Conservation (phyloP, 2,888 invertebrate species). For the Papilio protenor region DNA sequence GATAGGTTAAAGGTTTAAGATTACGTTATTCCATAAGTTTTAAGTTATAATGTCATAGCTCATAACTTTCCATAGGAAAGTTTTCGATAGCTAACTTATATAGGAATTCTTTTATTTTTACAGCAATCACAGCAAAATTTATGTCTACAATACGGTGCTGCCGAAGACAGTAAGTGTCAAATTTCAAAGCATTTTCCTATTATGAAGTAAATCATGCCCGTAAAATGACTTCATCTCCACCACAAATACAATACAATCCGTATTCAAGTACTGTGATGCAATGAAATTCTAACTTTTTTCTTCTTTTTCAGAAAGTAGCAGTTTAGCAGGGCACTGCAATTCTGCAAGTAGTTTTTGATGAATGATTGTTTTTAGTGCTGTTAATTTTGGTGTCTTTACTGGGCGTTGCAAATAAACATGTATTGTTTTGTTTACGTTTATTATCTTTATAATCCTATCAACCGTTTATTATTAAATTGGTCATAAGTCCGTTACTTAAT, state of each 20-base stretch:
- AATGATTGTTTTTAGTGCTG: conserved; percentile 37
- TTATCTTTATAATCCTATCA: neutral
- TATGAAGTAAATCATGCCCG: neutral
- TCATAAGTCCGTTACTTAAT: neutral
- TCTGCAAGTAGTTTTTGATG: conserved; percentile 42
- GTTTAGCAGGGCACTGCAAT: conserved; percentile 33
- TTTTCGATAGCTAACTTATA: neutral
- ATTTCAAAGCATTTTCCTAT: neutral
- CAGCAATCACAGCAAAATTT: conserved; percentile 42
- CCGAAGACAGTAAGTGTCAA: conserved; percentile 39
- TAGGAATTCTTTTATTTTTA: neutral
- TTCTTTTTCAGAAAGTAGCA: conserved; percentile 38
- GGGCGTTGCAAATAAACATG: conserved; percentile 39
- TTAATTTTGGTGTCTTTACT: conserved; percentile 36
- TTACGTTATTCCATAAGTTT: neutral
- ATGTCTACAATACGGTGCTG: conserved; percentile 20
- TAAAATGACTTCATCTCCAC: neutral
- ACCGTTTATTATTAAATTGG: neutral
- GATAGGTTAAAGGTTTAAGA: too few species aligned
- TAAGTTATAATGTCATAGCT: neutral
- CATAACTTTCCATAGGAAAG: neutral
- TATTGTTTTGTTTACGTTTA: conserved; percentile 27
- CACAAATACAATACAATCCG: too few species aligned
- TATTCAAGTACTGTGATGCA: neutral
- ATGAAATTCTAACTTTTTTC: neutral